Evolutionary conservation across 2,888 invertebrate genomes (phyloP).

Genomic region (Patella pellucida): DNA sequence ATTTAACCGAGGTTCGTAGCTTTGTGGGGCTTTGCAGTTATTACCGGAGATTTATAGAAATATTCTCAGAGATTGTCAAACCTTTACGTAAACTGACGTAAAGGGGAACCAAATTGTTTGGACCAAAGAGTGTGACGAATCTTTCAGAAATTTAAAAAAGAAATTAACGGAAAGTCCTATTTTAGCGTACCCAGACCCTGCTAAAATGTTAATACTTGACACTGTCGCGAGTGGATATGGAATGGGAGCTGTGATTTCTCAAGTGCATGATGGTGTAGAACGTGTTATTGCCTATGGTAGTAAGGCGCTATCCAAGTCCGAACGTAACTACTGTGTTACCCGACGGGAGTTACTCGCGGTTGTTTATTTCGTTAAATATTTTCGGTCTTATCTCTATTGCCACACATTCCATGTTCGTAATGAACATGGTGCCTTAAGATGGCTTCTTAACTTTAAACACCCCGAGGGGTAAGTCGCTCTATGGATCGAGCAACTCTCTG

Average conservation of each 20-base stretch:
- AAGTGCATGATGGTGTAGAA: conserved; percentile 32
- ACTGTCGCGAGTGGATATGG: conserved; percentile 38
- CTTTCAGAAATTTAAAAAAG: conserved; percentile 30
- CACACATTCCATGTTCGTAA: conserved; percentile 32
- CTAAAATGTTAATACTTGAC: conserved; percentile 31
- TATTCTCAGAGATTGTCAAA: conserved; percentile 17
- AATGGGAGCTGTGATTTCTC: conserved; percentile 36
- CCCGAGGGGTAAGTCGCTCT: conserved; percentile 30
- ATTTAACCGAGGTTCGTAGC: conserved; percentile 10
- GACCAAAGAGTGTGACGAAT: conserved; percentile 19
- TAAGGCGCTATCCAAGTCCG: conserved; percentile 23
- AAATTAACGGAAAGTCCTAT: conserved; percentile 32
- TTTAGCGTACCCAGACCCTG: conserved; percentile 30
- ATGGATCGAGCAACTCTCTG: conserved; percentile 27
- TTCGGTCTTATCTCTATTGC: conserved; percentile 34
- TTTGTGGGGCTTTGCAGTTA: conserved; percentile 12
- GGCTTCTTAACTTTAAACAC: conserved; percentile 28
- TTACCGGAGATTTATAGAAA: conserved; percentile 22
- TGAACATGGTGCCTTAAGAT: conserved; percentile 37
- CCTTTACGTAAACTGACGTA: conserved; percentile 30
- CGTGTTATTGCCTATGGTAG: conserved; percentile 35
- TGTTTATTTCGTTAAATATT: conserved; percentile 27
- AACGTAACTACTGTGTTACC: conserved; percentile 37
- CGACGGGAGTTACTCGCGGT: conserved; percentile 33
- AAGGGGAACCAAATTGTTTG: conserved; percentile 34